These are phyloP conservation scores for Solen grandis DNA, from an alignment of 1,140 invertebrate genomes.

Conservation along the genomic window DNA sequence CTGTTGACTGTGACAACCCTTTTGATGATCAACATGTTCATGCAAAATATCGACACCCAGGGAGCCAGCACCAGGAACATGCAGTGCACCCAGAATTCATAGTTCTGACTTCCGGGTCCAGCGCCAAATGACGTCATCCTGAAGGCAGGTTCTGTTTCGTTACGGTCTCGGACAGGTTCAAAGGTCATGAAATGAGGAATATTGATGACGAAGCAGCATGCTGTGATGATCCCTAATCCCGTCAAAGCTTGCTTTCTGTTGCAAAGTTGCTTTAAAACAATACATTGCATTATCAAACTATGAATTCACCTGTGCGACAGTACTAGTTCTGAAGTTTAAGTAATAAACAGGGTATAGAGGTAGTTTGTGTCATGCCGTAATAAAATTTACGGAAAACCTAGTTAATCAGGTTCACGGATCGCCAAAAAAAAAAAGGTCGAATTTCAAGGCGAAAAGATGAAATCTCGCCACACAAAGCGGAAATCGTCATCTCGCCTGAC, in stretches of 20 bases:
- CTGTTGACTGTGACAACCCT: conserved; percentile 61
- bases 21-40: conserved; percentile 66
- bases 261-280: conserved; percentile 66
- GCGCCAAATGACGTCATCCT: conserved; percentile 62
- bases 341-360: too few relatives aligned
- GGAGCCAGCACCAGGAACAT: conserved; percentile 69
- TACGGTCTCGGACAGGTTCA: conserved; percentile 49
- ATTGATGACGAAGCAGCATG: conserved; percentile 65
- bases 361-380: too few relatives aligned
- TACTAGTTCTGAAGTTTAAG: too few relatives aligned
- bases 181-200: conserved; percentile 69
- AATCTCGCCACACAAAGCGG: too few relatives aligned
- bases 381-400: too few relatives aligned
- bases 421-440: too few relatives aligned
- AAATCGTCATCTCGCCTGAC: too few relatives aligned
- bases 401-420: too few relatives aligned
- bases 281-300: too few relatives aligned
- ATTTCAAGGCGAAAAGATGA: too few relatives aligned
- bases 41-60: conserved; percentile 66
- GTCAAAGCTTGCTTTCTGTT: conserved; percentile 61
- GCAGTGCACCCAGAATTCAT: conserved; percentile 76
- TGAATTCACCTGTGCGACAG: too few relatives aligned
- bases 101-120: conserved; percentile 58
- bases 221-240: conserved; percentile 64
- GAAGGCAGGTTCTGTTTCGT: conserved; percentile 42